Evolutionary conservation across 2,888 invertebrate species (phyloP).

Genomic region (Drosophila yooni): DNA sequence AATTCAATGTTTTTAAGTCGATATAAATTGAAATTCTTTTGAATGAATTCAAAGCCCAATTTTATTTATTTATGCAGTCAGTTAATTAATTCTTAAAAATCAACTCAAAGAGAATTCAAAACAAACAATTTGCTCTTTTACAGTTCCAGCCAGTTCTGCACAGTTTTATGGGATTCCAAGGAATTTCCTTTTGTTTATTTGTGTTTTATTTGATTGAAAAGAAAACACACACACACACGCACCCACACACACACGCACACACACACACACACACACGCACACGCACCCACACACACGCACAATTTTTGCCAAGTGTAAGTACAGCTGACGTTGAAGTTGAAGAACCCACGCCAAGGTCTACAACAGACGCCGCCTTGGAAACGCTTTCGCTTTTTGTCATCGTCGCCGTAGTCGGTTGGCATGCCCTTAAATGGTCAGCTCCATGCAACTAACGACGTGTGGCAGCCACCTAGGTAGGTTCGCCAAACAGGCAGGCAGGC

Average conservation of each 20-base stretch:
- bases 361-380: slow-evolving; percentile 46
- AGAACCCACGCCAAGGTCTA: slow-evolving; percentile 78
- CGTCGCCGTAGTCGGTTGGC: slow-evolving; percentile 33
- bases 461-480: slow-evolving; percentile 43
- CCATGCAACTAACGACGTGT: slow-evolving; percentile 60
- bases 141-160: not conserved
- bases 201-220: not conserved
- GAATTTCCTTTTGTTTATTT: not conserved
- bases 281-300: no score
- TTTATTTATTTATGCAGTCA: not conserved
- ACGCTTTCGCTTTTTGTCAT: slow-evolving; percentile 76
- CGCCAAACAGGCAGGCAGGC: not conserved
- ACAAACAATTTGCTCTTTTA: not conserved
- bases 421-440: slow-evolving; percentile 74
- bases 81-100: not conserved
- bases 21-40: not conserved
- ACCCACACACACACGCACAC: no score
- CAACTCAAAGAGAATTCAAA: not conserved
- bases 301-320: slow-evolving; percentile 17
- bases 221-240: not conserved
- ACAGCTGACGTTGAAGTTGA: slow-evolving; percentile 56
- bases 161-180: not conserved
- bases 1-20: not conserved
- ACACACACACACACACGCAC: no score
- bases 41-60: not conserved